Percentiles rank a stretch among this genome's conserved stretches.
Evolutionary conservation across 2,113 vertebrate genomes (phyloP).

Genomic region (Elachura formosa): DNA sequence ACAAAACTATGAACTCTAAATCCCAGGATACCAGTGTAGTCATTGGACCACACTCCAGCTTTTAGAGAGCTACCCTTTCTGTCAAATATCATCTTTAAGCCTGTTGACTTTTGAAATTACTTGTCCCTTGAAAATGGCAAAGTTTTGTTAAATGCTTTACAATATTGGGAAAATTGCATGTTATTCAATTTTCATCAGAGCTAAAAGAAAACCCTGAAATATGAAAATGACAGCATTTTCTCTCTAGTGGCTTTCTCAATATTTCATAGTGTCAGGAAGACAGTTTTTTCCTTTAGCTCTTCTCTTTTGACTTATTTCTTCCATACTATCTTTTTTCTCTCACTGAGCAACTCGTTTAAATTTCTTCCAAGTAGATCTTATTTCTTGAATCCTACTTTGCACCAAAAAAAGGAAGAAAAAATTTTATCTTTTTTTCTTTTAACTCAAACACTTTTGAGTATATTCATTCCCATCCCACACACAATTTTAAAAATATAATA

Average conservation of each 20-base stretch:
- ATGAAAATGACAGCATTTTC: conserved; percentile 46
- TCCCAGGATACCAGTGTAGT: neutral
- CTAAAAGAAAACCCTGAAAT: conserved; percentile 16
- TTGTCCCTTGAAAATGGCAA: neutral
- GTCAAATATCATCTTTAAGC: conserved; percentile 9
- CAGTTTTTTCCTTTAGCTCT: neutral
- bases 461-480: neutral
- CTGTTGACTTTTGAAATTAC: conserved; percentile 34
- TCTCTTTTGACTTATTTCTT: neutral
- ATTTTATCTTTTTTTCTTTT: neutral
- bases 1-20: neutral
- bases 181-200: neutral
- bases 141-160: neutral
- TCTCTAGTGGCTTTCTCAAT: neutral
- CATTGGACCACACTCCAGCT: neutral
- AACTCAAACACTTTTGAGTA: neutral
- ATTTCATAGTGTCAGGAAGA: neutral
- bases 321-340: neutral
- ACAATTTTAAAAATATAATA: neutral
- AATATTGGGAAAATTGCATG: neutral
- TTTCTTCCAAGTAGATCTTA: neutral
- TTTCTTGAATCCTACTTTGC: neutral
- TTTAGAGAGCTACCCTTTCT: neutral
- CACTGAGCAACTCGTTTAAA: neutral
- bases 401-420: neutral